phyloP scores from a whole-genome alignment of 2,888 invertebrate species.

The Myathropa florea region DNA sequence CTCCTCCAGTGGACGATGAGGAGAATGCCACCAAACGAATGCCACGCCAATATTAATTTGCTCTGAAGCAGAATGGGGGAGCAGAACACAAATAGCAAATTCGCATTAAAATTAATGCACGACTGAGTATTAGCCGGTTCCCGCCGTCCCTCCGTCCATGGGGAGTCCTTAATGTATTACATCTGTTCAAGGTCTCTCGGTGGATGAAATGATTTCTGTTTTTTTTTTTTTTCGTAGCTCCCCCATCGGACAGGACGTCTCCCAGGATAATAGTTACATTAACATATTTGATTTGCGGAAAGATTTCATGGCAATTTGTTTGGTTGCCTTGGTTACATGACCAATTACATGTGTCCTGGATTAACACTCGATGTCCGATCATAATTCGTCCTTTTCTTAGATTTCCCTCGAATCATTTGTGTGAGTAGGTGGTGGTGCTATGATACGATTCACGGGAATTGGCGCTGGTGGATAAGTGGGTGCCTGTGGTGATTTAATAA shows the following conservation, averaged over 20 bases:
- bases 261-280: constrained; percentile 22
- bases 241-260: background rate
- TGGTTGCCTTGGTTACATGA: constrained; percentile 17
- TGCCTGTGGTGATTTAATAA: background rate
- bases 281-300: constrained; percentile 47
- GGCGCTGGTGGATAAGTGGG: background rate
- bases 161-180: constrained; percentile 17
- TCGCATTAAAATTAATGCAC: constrained; percentile 39
- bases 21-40: background rate
- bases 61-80: background rate
- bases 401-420: background rate
- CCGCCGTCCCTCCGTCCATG: background rate
- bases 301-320: constrained; percentile 36
- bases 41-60: background rate
- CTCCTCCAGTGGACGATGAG: background rate
- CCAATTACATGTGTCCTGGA: constrained; percentile 25
- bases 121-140: constrained; percentile 18
- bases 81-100: constrained; percentile 27
- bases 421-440: background rate
- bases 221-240: background rate
- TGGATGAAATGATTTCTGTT: constrained; percentile 3
- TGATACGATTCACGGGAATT: background rate
- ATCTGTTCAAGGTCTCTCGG: constrained; percentile 15
- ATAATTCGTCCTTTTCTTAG: constrained; percentile 4
- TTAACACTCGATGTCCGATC: constrained; percentile 1